Percentiles rank a stretch among this genome's conserved stretches.
Conservation (phyloP, 2,888 invertebrate species). For the Frankliniella intonsa region DNA sequence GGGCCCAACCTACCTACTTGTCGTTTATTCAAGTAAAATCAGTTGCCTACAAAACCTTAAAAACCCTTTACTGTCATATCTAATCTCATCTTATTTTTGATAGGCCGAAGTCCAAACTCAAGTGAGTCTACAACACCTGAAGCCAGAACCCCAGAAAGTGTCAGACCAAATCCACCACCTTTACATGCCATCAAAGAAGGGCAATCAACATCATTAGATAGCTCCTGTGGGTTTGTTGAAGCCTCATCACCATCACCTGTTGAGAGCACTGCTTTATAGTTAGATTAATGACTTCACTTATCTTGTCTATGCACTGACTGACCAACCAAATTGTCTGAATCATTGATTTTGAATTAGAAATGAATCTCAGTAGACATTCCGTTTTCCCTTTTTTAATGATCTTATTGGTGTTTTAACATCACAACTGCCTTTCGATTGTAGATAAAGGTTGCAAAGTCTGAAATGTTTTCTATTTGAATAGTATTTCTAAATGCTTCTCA, state of each 20-base stretch:
- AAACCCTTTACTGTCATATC: neutral
- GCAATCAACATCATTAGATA: slow-evolving; percentile 39
- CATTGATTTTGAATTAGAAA: too few species aligned
- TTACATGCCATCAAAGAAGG: slow-evolving; percentile 55
- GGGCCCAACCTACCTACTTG: neutral
- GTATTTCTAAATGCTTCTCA: too few species aligned
- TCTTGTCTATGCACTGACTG: too few species aligned
- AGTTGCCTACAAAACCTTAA: neutral
- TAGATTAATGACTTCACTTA: neutral
- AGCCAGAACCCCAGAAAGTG: slow-evolving; percentile 45
- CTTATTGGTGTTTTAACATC: too few species aligned
- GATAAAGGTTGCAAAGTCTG: too few species aligned
- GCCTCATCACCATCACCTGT: slow-evolving; percentile 40
- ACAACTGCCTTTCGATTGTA: too few species aligned
- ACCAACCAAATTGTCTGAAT: too few species aligned
- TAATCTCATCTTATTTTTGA: slow-evolving; percentile 34
- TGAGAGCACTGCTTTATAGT: slow-evolving; percentile 40
- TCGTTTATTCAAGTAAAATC: neutral
- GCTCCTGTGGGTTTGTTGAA: neutral
- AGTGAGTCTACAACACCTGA: slow-evolving; percentile 59
- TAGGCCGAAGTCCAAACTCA: slow-evolving; percentile 54
- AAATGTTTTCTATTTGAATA: too few species aligned
- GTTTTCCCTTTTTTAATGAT: too few species aligned
- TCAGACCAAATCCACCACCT: slow-evolving; percentile 44
- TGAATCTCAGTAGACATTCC: too few species aligned